Base-by-base conservation (phyloP, 2,113 vertebrate species). In the Tupaia chinensis region DNA sequence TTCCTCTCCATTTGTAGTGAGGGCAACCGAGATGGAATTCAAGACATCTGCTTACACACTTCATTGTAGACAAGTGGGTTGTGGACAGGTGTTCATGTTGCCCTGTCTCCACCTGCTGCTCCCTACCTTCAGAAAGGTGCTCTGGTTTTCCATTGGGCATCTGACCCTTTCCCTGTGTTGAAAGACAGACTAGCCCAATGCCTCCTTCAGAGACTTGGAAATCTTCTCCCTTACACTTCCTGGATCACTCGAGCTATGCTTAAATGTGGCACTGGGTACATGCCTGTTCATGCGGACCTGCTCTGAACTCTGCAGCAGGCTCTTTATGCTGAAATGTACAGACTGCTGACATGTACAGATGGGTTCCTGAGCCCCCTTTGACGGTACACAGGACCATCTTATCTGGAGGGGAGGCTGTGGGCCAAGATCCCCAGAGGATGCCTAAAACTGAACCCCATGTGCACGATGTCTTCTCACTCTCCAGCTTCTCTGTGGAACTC, bases 101-200 rank as follows among this genome's bases (percentile, higher is more conserved):
- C 32, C 60, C 6, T 3, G 9, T 54, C 60, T 53, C 20, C 13
- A 60, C 11, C 61, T 34, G 9, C 5, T 29, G 9, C 5, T 29
- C 8, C 44, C 23, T 6, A 0, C 61, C 0, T n/a, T n/a, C n/a
- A n/a, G n/a, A n/a, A n/a, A 9, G 53, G 53, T 9, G n/a, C 5
- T 16, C 70, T 27, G 17, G 44, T 12, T 69, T 76, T 7, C 23
- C 16, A 22, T 1, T 19, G 70, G 53, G 61, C n/a, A 68, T 22
- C 17, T 2, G 2, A 77, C 13, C 68, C n/a, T 23, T 16, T 58
- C 12, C 25, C 4, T 34, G 10, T 15, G 22, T 5, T 60, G 68
- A 68, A 44, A 20, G 9, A 20, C 34, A 25, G 68, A 19, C 27
- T 32, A 58, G 15, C 17, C 29, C 74, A 27, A 9, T 68, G 29